Conservation (phyloP, 2,113 vertebrate genomes). For the Anoura caudifer region DNA sequence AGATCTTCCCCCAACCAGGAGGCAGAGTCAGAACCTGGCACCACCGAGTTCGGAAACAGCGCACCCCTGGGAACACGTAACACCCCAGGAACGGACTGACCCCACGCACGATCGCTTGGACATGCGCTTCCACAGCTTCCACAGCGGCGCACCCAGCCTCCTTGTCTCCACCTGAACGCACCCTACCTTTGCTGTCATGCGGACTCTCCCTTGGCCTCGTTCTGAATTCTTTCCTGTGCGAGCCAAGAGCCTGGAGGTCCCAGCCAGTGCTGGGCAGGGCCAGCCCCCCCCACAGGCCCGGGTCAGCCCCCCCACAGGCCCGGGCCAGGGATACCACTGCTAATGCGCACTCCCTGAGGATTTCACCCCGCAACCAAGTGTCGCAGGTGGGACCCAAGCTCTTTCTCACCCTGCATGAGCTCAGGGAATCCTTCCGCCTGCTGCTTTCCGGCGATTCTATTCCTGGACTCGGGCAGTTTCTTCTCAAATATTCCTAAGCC, state of each 20-base stretch:
- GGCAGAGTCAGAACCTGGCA: too few relatives aligned
- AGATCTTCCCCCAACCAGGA: too few relatives aligned
- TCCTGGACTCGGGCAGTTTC: neutral
- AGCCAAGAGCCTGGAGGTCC: neutral
- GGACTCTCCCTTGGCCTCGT: neutral
- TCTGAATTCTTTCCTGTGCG: neutral
- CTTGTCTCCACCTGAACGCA: neutral
- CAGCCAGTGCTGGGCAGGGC: neutral
- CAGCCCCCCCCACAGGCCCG: neutral
- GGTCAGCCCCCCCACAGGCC: neutral
- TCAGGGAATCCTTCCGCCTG: neutral
- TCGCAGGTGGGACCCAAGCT: neutral
- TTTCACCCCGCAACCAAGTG: neutral
- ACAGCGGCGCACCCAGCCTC: neutral
- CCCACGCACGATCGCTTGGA: too few relatives aligned
- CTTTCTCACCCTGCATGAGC: neutral
- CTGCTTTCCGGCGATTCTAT: neutral
- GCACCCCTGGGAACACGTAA: too few relatives aligned
- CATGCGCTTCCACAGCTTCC: too few relatives aligned
- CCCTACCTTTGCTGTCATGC: neutral
- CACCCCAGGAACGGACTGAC: too few relatives aligned
- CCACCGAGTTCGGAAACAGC: too few relatives aligned
- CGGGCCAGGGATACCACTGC: neutral
- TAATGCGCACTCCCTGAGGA: neutral
- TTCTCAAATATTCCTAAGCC: neutral